Base-by-base conservation (phyloP, 1,140 invertebrate species). In the Hyphantria cunea region DNA sequence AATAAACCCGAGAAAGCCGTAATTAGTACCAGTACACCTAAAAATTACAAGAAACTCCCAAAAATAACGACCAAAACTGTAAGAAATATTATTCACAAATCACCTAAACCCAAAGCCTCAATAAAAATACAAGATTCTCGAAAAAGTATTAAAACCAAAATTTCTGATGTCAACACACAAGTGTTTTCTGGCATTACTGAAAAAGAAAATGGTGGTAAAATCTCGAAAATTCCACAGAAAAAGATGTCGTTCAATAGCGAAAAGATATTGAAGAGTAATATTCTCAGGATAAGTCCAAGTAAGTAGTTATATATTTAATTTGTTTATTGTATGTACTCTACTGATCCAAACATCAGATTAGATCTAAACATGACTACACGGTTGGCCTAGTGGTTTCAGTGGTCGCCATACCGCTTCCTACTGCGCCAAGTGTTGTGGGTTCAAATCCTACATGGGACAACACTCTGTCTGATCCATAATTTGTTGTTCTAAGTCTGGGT, bases 211-310 rank as follows among this genome's bases (percentile, higher is more conserved):
- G 41, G n/a, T 9, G 48, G 15, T 7, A 47, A 34, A 39, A 51
- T 9, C 5, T 68, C 76, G 0, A 84, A 82, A 50, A 82, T 84
- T 49, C 78, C 78, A 0, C 69, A 75, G 58, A 82, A 76, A 33
- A 60, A 52, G 32, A n/a, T 66, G 12, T 61, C 66, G 0, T 50
- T 45, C 4, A 15, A 47, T 0, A 62, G 42, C 9, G 63, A 50
- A 34, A 50, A 48, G 33, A 39, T 58, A 53, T 42, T 65, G 7
- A 76, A 72, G 66, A 78, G 68, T 8, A 70, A 70, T 42, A 33
- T 58, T 0, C 17, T 73, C 7, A 72, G 82, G 47, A 72, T 78
- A 0, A 84, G 80, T 50, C 82, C 80, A 11, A 73, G 81, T 84
- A 70, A 78, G 81, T 82, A 15, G 15, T 48, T 48, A 7, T 39